Evolutionary conservation across 35 echinoderm and acorn worm species (phyloP), one percentile per base, ranked within the genome.

Genomic region (Patiria miniata): DNA sequence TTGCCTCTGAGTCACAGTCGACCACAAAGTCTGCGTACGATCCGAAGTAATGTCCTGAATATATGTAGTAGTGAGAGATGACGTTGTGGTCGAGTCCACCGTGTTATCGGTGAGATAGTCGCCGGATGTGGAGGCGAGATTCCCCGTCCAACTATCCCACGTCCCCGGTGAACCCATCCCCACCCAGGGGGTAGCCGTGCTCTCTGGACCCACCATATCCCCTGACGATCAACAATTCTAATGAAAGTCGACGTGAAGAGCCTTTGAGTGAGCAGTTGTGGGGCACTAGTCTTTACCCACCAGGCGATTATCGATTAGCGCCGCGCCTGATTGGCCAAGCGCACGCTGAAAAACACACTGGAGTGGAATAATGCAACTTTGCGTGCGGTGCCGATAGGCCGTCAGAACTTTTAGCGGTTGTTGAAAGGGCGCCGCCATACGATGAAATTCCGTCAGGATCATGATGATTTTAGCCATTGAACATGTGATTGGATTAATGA

Each of bases 41-140:
- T 26, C 34, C 65, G 65, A 22, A 0, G 58, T 73, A 23, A 73
- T 26, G 10, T 30, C 26, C 65, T 73, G 65, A 73, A 73, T 73
- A 73, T 73, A 73, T 73, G 65, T 73, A 73, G 65, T 73, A 73
- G 21, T 73, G 26, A 23, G 65, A 32, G 23, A 34, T 34, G 23
- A 26, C 65, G 65, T 73, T 73, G 65, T 73, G 65, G 65, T 73
- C 65, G 65, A 73, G 65, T 73, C 65, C 65, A 73, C 65, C 19
- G 65, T 73, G 26, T 12, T 32, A 73, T 73, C 65, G 65, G 65
- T 73, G 29, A 73, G 3, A 73, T 73, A 36, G 19, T 16, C 65
- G 23, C 14, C 65, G 26, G 65, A 32, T 36, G 65, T 73, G 26
- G 21, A 26, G 18, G 26, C 26, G 65, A 10, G 23, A 23, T 73